A percentile compares a stretch with the other conserved stretches of the same genome.
phyloP scores from a whole-genome alignment of 1,140 invertebrate species.

The Mya arenaria region DNA sequence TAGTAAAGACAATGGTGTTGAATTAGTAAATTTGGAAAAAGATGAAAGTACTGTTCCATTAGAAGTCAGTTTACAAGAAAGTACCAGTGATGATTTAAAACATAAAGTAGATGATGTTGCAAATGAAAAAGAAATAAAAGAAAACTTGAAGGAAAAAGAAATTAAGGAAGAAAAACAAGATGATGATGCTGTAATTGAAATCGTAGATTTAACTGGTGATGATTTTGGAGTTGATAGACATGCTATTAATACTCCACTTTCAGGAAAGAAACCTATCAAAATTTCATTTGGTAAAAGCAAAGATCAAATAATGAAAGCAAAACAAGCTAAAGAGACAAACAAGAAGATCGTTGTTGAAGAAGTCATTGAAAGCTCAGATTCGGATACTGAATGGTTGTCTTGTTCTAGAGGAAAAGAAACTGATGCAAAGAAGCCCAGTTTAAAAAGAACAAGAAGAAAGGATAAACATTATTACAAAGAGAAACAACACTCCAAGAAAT shows the following conservation, averaged over 20 bases:
- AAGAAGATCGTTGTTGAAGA: background rate
- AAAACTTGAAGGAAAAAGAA: too few species aligned
- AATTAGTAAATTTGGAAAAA: too few species aligned
- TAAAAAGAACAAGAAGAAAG: background rate
- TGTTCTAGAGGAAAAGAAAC: background rate
- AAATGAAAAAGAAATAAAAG: too few species aligned
- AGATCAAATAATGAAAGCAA: background rate
- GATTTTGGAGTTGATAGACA: background rate
- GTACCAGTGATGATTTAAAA: too few species aligned
- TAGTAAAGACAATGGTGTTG: too few species aligned
- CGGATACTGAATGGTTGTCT: background rate
- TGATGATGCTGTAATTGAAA: conserved; percentile 44
- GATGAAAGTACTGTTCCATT: too few species aligned
- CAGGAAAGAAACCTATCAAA: conserved; percentile 32
- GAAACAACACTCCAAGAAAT: background rate
- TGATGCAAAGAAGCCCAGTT: background rate
- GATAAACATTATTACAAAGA: background rate
- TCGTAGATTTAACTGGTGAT: conserved; percentile 42
- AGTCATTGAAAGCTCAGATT: background rate
- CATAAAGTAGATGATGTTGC: too few species aligned
- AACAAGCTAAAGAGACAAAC: background rate
- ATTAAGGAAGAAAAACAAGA: too few species aligned
- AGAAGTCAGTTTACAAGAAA: too few species aligned
- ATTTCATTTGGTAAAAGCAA: conserved; percentile 20
- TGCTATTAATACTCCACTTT: background rate